Evolutionary conservation across 2,113 vertebrate species (phyloP).

Genomic region (Tychaedon coryphoeus): DNA sequence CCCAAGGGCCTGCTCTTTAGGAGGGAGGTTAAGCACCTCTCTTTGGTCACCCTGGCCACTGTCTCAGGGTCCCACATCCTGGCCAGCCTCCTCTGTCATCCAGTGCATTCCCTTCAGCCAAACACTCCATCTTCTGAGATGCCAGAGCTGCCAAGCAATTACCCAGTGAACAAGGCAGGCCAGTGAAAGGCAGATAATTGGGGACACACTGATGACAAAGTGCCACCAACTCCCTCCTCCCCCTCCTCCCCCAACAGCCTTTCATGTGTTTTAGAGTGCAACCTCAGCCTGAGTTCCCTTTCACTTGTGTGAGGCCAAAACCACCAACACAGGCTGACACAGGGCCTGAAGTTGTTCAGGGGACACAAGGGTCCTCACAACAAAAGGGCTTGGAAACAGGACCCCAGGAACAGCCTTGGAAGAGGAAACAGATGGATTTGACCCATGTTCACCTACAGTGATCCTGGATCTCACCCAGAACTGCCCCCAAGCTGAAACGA

Average conservation of each 20-base stretch:
- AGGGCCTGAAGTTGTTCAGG: not conserved
- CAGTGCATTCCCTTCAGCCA: not conserved
- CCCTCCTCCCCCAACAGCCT: not conserved
- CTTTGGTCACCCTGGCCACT: rapidly evolving
- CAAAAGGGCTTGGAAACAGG: not conserved
- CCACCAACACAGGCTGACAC: not conserved
- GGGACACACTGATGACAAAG: not conserved
- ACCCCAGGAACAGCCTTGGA: not conserved
- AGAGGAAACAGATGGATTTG: not conserved
- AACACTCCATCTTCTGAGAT: constrained; percentile 18
- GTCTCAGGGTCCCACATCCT: rapidly evolving
- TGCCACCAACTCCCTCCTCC: not conserved
- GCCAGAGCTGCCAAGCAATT: not conserved
- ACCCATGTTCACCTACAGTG: not conserved
- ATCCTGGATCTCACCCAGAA: not conserved
- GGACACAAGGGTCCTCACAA: not conserved
- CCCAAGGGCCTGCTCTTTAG: not conserved
- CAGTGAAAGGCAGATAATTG: not conserved
- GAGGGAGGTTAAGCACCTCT: not conserved
- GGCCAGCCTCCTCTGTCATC: not conserved
- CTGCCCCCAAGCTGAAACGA: rapidly evolving
- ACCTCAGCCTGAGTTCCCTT: not conserved
- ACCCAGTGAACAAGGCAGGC: not conserved
- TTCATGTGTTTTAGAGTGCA: not conserved
- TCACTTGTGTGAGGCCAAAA: not conserved